These are phyloP conservation scores for Cryptops parisi DNA, from an alignment of 2,888 invertebrate species.

Conservation along the genomic window DNA sequence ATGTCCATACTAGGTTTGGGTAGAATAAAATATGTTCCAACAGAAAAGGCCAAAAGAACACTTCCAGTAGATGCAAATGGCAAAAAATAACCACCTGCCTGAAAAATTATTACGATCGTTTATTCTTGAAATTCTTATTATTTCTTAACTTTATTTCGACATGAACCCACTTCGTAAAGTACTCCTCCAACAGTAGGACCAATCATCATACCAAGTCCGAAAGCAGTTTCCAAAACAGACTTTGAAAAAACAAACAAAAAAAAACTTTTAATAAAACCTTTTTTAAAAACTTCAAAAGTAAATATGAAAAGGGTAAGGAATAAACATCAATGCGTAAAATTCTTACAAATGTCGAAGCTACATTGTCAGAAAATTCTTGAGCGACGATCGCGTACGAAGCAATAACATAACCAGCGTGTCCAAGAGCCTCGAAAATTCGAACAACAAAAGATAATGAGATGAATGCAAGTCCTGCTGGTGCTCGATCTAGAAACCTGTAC, in stretches of 20 bases:
- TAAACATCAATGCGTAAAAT: too few relatives aligned
- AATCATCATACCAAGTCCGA: conserved; percentile 71
- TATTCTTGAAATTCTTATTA: too few relatives aligned
- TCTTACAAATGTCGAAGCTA: conserved; percentile 72
- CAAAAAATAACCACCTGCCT: conserved; percentile 58
- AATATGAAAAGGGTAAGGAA: too few relatives aligned
- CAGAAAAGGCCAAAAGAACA: conserved; percentile 54
- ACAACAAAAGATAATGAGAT: conserved; percentile 62
- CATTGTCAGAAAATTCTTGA: conserved; percentile 70
- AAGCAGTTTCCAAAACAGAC: conserved; percentile 33
- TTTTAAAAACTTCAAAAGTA: too few relatives aligned
- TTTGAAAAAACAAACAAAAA: not conserved
- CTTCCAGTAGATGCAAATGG: conserved; percentile 69
- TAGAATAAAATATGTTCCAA: conserved; percentile 55
- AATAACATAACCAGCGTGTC: conserved; percentile 71
- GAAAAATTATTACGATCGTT: conserved; percentile 16
- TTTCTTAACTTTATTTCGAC: too few relatives aligned
- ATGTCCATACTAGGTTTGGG: conserved; percentile 34
- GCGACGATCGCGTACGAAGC: conserved; percentile 78
- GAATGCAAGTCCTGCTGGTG: conserved; percentile 44
- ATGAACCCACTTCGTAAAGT: conserved; percentile 49
- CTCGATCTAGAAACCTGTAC: conserved; percentile 5
- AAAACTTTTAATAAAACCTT: too few relatives aligned
- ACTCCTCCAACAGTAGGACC: conserved; percentile 83
- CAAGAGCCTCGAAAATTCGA: conserved; percentile 66